Evolutionary conservation across 2,113 vertebrate genomes (phyloP), one percentile per base, ranked within the genome.

Genomic region (Rhagologus leucostigma): DNA sequence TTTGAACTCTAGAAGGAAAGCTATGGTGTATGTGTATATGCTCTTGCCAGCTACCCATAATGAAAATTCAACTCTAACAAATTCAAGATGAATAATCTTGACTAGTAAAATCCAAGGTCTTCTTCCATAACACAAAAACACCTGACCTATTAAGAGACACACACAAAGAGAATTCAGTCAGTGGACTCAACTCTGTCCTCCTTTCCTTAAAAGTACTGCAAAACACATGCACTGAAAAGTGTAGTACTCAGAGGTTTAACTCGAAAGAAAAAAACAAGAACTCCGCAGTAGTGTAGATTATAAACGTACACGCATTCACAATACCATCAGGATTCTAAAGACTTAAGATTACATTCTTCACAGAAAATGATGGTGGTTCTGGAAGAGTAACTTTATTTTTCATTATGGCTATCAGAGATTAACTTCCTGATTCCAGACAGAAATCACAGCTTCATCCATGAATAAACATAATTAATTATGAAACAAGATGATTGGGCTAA

Each of bases 391-490:
- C 32, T 90, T 50, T 63, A 39, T 22, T 87, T 93, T 91, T 49
- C 53, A 44, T 7, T 6, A 75, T 7, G 29, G 19, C 41, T 63
- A 80, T 33, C 41, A 74, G 46, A 85, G 16, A 88, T 59, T 18
- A 87, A 42, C 39, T 83, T 89, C 46, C 65, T 63, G 59, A 53
- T 67, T 92, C 57, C 55, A 94, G 69, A 70, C 42, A 79, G 67
- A 93, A 94, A 86, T 50, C 67, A 71, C 44, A 77, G 86, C 68
- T 90, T 80, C 68, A 88, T 56, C 73, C 78, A 59, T 46, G 57
- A 91, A 87, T 70, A 82, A 91, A 92, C 23, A 44, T 47, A 95
- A 91, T 79, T 95, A 90, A 89, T 83, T 94, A 95, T 71, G 84
- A 81, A 91, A 90, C 41, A 93, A 93, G 96, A 95, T 67, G 68